Conservation (phyloP, 2,113 vertebrate species). For the Anser cygnoides region DNA sequence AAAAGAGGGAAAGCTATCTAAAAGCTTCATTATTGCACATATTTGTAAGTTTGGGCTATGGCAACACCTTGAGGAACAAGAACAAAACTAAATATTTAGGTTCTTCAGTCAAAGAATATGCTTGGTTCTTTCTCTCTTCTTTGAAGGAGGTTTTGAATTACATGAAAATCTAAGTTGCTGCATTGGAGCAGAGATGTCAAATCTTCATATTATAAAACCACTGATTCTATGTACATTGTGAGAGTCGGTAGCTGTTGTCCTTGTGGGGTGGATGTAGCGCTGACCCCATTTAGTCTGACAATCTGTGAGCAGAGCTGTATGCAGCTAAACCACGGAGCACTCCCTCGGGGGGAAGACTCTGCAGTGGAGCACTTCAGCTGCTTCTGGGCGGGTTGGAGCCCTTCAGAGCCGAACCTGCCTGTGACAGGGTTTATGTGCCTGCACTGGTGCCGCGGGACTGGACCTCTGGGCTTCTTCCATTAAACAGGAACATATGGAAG, state of each 20-base stretch:
- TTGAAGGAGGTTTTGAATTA: neutral
- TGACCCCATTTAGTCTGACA: neutral
- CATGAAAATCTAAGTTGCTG: neutral
- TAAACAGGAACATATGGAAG: neutral
- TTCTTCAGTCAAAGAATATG: neutral
- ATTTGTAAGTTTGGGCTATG: neutral
- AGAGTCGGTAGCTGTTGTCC: neutral
- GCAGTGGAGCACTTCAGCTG: neutral
- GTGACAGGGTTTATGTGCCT: neutral
- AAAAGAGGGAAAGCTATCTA: neutral
- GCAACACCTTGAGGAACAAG: neutral
- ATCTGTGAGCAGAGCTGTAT: neutral
- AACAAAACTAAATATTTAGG: neutral
- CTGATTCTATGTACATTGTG: neutral
- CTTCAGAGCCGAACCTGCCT: neutral
- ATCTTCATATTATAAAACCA: neutral
- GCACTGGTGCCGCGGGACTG: neutral
- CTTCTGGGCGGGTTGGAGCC: neutral
- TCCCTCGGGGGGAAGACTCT: neutral
- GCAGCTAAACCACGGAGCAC: neutral
- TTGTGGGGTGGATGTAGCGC: neutral
- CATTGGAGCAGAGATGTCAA: neutral
- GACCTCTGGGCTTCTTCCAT: neutral
- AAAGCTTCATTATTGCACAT: neutral
- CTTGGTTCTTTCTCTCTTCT: neutral